Conservation (phyloP, 2,113 vertebrate genomes). For the Synodontis membranacea region DNA sequence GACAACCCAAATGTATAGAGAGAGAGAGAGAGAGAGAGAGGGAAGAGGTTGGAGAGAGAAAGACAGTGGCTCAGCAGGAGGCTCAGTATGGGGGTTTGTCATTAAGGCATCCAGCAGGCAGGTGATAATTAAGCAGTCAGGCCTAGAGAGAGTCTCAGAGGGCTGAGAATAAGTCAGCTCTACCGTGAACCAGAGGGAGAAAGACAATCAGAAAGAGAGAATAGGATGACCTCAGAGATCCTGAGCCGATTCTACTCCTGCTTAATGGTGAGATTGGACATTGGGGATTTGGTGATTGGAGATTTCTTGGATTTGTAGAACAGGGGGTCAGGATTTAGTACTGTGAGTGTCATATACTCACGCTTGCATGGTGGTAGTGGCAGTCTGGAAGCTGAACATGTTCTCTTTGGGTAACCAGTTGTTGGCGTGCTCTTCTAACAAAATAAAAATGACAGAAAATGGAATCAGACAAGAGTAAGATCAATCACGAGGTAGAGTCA, state of each 20-base stretch:
- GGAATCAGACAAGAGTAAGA: background rate
- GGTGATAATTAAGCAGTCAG: constrained; percentile 69
- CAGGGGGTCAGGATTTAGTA: background rate
- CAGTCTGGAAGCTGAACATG: constrained; percentile 95
- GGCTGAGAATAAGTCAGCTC: constrained; percentile 39
- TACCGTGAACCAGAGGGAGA: constrained; percentile 13
- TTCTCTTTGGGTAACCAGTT: constrained; percentile 98
- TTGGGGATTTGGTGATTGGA: background rate
- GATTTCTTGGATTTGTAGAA: background rate
- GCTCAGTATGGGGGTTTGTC: constrained; percentile 58
- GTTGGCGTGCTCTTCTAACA: constrained; percentile 83
- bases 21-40: background rate
- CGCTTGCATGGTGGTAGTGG: constrained; percentile 99
- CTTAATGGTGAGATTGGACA: background rate
- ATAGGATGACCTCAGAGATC: background rate
- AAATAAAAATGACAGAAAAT: constrained; percentile 40
- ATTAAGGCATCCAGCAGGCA: constrained; percentile 66
- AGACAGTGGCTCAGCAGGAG: constrained; percentile 42
- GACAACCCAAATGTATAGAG: background rate
- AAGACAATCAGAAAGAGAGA: background rate
- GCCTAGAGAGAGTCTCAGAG: background rate
- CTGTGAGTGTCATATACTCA: constrained; percentile 74
- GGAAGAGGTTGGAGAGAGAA: constrained; percentile 31
- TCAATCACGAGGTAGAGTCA: background rate
- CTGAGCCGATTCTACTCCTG: background rate